These are phyloP conservation scores for Tragelaphus eurycerus DNA, from an alignment of 2,797 vertebrate genomes.

Conservation along the genomic window DNA sequence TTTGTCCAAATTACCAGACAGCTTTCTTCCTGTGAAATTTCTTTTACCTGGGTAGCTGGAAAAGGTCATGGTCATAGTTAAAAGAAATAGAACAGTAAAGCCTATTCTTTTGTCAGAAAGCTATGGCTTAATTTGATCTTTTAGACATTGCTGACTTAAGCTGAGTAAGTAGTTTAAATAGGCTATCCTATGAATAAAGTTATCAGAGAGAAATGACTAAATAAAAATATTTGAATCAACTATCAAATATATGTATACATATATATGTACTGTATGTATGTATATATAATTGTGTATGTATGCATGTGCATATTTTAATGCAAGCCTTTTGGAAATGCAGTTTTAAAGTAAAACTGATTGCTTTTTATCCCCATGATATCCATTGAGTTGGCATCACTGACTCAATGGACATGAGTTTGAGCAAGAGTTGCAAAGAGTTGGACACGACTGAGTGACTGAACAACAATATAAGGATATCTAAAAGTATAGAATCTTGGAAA, in stretches of 20 bases:
- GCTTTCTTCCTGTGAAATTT: neutral
- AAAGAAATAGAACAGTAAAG: neutral
- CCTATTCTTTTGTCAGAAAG: neutral
- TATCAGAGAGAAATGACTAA: neutral
- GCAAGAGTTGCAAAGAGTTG: neutral
- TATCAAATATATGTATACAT: neutral
- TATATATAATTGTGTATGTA: neutral
- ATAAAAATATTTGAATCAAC: neutral
- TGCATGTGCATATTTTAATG: neutral
- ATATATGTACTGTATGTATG: neutral
- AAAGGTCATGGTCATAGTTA: neutral
- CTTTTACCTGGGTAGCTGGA: neutral
- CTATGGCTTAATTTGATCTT: neutral
- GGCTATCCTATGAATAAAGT: neutral
- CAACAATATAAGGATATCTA: neutral
- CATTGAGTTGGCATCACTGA: neutral
- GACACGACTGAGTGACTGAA: neutral
- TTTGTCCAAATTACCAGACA: neutral
- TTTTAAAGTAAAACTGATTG: slow-evolving; percentile 36
- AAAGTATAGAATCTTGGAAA: neutral
- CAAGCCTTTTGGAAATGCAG: neutral
- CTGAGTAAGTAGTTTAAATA: slow-evolving; percentile 12
- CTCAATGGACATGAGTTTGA: neutral
- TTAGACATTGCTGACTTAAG: neutral
- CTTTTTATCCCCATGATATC: neutral